Base-by-base conservation (phyloP, 1,140 invertebrate species). In the Atta cephalotes region DNA sequence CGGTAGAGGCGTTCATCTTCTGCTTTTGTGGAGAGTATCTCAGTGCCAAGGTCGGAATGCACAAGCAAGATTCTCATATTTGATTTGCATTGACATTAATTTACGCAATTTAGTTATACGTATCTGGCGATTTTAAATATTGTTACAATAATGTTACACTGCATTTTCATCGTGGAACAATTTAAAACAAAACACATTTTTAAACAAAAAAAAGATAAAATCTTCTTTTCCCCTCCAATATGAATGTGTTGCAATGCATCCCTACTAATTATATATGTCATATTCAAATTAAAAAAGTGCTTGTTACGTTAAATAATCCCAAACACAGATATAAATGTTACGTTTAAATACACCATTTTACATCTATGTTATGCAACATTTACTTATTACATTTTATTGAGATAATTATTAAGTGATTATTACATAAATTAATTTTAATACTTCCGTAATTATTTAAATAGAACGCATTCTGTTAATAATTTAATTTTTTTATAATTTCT, bases 1-100 rank as follows among this genome's bases (percentile, higher is more conserved):
- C 21, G 0, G 16, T 56, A 56, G 86, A 90, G 21, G 82, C 87
- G 6, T 90, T 90, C 60, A 60, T 90, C 62, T 86, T 85, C 39
- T 90, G 77, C 35, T 89, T 85, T 72, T 88, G 60, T 35, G 87
- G 87, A 10, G 74, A 90, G 51, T 90, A 89, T 28, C 62, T 90
- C 7, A 90, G 53, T 65, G 81, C 35, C 28, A 88, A 88, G 85
- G 84, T 87, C 71, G 25, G 87, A 72, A 68, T 18, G 9, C 39
- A 45, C 39, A 72, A 53, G 49, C 3, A 14, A 49, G 39, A 28
- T 12, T 9, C 3, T 62, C 53, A 71, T 7, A 9, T 25, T 49
- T 28, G 25, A 28, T 28, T 63, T 14, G 14, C 14, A 28, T 16
- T 28, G 60, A 79, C 10, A 3, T 12, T n/a, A 31, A 66, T 21